Conservation (phyloP, 2,888 invertebrate genomes). For the Molorchus minor region DNA sequence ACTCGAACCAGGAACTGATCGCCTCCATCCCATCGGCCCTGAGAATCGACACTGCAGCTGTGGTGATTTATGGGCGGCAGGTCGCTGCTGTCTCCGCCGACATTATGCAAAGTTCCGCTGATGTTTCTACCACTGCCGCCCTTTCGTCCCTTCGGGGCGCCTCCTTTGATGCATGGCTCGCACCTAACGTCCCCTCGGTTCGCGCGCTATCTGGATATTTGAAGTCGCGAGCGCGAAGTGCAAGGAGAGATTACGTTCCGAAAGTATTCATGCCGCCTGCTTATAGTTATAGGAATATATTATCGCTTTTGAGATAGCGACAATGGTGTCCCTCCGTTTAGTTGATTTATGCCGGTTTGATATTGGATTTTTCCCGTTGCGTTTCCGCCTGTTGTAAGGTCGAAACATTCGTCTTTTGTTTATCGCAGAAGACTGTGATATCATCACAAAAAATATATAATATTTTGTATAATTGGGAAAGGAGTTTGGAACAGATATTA, state of each 20-base stretch:
- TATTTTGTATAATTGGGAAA: too few species aligned
- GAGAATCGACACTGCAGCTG: conserved; percentile 48
- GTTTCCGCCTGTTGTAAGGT: not conserved
- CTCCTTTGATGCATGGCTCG: conserved; percentile 53
- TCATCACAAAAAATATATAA: too few species aligned
- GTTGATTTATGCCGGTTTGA: conserved; percentile 18
- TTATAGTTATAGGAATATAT: conserved; percentile 41
- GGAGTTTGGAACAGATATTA: too few species aligned
- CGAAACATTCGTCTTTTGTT: too few species aligned
- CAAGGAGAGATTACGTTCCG: conserved; percentile 46
- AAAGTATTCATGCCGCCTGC: conserved; percentile 51
- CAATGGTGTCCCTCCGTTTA: conserved; percentile 5
- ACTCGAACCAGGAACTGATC: too few species aligned
- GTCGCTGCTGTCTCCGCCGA: conserved; percentile 62
- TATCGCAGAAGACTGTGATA: too few species aligned
- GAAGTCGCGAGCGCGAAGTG: conserved; percentile 46
- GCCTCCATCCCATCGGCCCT: conserved; percentile 13
- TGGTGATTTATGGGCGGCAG: conserved; percentile 62
- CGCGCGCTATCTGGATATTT: conserved; percentile 40
- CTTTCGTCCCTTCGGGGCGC: conserved; percentile 46
- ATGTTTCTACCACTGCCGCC: conserved; percentile 56
- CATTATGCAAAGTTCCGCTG: conserved; percentile 63
- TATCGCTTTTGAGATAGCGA: conserved; percentile 47
- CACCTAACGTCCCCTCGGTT: conserved; percentile 46
- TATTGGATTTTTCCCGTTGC: conserved; percentile 5